phyloP scores from a whole-genome alignment of 1,140 invertebrate species.

The Hycleus cichorii region DNA sequence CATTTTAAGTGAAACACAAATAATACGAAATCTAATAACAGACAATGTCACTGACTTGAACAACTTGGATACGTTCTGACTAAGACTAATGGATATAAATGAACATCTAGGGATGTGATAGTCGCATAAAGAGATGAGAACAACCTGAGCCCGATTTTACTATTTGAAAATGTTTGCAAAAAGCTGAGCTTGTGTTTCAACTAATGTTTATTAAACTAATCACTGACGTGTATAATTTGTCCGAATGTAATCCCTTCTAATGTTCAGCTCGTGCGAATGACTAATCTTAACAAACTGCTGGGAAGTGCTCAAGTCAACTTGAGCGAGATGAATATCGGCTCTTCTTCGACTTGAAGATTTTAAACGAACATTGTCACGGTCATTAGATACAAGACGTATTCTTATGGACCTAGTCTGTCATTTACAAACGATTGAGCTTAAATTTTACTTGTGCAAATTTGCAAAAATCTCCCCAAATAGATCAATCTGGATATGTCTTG shows the following conservation, averaged over 20 bases:
- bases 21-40: constrained; percentile 24
- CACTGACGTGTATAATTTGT: constrained; percentile 37
- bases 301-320: constrained; percentile 1
- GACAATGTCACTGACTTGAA: constrained; percentile 10
- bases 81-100: constrained; percentile 27
- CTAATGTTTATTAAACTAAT: constrained; percentile 38
- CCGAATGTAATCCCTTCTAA: constrained; percentile 28
- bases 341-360: background rate
- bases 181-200: constrained; percentile 9
- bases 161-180: background rate
- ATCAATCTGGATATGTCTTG: background rate
- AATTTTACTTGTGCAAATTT: background rate
- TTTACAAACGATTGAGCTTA: background rate
- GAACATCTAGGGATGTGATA: constrained; percentile 11
- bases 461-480: background rate
- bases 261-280: constrained; percentile 21
- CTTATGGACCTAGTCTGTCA: background rate
- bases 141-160: background rate
- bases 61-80: constrained; percentile 12
- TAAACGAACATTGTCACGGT: background rate
- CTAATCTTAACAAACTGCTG: constrained; percentile 36
- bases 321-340: constrained; percentile 7
- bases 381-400: no score
- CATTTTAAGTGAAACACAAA: constrained; percentile 18
- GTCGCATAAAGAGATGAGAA: background rate